Evolutionary conservation across 2,888 invertebrate genomes (phyloP).

Genomic region (Plusia festucae): DNA sequence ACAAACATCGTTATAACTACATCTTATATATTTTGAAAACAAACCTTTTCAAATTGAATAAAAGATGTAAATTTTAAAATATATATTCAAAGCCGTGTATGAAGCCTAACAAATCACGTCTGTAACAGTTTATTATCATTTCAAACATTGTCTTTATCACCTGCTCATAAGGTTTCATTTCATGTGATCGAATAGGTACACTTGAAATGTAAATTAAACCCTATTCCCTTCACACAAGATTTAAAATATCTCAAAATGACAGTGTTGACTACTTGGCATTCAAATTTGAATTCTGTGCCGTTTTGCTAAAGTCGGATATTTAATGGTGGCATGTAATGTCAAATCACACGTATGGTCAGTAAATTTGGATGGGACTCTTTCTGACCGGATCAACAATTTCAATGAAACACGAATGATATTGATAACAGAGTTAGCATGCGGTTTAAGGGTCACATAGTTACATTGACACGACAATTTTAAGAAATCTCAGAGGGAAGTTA

Average conservation of each 20-base stretch:
- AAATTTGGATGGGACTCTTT: conserved; percentile 65
- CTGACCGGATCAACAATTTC: conserved; percentile 71
- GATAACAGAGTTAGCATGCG: conserved; percentile 64
- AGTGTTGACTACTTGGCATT: background rate
- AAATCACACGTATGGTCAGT: conserved; percentile 71
- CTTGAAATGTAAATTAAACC: conserved; percentile 60
- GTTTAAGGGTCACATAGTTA: conserved; percentile 46
- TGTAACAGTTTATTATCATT: conserved; percentile 62
- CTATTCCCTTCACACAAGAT: conserved; percentile 57
- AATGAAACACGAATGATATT: conserved; percentile 76
- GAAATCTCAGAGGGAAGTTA: conserved; percentile 28
- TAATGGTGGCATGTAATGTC: background rate
- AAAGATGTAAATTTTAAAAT: conserved; percentile 20
- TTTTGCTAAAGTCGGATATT: conserved; percentile 19
- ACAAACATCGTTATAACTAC: no score
- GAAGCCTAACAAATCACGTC: conserved; percentile 36
- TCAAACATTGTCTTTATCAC: conserved; percentile 61
- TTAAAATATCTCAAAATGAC: conserved; percentile 53
- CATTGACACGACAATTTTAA: conserved; percentile 32
- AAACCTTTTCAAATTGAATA: background rate
- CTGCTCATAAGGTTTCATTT: conserved; percentile 58
- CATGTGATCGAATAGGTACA: conserved; percentile 30
- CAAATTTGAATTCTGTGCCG: background rate
- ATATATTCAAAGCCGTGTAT: conserved; percentile 41
- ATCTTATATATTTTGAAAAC: background rate